Conservation (phyloP, 2,797 vertebrate species). For the Dromococcyx pavoninus region DNA sequence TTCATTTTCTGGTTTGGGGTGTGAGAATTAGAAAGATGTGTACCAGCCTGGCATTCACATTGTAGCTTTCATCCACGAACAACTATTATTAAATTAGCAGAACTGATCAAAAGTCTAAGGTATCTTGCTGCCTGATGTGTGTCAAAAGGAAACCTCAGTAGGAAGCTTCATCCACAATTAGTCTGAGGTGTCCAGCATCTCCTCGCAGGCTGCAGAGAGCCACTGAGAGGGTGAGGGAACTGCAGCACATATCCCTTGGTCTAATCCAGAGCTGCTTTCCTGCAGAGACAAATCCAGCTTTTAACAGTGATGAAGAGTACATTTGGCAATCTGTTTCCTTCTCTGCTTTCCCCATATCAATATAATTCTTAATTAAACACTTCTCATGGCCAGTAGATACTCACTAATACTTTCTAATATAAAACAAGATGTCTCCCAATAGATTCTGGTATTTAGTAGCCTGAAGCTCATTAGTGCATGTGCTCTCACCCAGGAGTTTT, state of each 20-base stretch:
- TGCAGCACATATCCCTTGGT: fast-evolving
- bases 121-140: neutral
- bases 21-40: neutral
- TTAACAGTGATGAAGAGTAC: neutral
- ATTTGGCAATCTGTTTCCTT: neutral
- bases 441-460: slow-evolving; percentile 67
- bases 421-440: slow-evolving; percentile 59
- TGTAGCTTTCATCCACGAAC: neutral
- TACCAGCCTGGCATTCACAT: neutral
- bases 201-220: neutral
- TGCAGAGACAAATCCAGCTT: neutral
- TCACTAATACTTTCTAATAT: slow-evolving; percentile 44
- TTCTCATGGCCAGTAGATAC: slow-evolving; percentile 45
- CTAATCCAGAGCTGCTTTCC: neutral
- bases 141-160: neutral
- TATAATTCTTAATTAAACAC: slow-evolving; percentile 46
- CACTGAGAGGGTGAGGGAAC: neutral
- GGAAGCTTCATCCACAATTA: neutral
- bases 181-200: neutral
- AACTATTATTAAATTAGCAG: neutral
- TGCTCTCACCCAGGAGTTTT: slow-evolving; percentile 76
- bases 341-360: neutral
- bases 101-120: neutral
- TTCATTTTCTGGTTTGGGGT: neutral
- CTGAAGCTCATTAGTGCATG: slow-evolving; percentile 75